Evolutionary conservation across 2,113 vertebrate genomes (phyloP), one percentile per base, ranked within the genome.

Genomic region (Grammomys dolichurus): DNA sequence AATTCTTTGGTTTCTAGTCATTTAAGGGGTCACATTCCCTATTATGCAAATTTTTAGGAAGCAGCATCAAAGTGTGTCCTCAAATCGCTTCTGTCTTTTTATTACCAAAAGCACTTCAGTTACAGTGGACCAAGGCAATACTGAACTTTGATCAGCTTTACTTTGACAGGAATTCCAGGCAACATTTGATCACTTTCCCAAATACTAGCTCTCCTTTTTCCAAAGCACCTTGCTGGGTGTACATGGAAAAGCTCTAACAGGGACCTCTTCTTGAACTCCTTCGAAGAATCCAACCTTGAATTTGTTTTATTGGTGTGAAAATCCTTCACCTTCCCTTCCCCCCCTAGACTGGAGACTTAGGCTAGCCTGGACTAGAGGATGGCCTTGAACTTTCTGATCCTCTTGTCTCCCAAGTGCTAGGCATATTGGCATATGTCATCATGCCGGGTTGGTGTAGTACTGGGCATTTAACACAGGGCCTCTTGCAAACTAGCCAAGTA

Each of bases 111-210:
- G 70, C 36, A 88, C 19, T 31, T 48, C 7, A 72, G 33, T 63
- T 48, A 87, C 89, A 54, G 2, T 80, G 86, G 58, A 60, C 95
- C 90, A 97, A 95, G 95, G 65, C 19, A 96, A 95, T 92, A 84
- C 1, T 13, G 0, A 90, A 72, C 19, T 72, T 36, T 73, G 84
- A 90, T 16, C 46, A 86, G 7, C 20, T 81, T 91, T 75, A 94
- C 69, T 70, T 89, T 2, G 20, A 51, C 78, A 13, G 56, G 43
- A 90, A 43, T 31, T 96, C 88, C 9, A 14, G 4, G 20, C 26
- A 65, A 70, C 58, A 77, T 73, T 93, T 95, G 93, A 93, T 96
- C 69, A 43, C 90, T 80, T 89, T 86, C 31, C 65, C 22, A 88
- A 80, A 96, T 69, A 87, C 19, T 73, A 19, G 36, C 78, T 58